A percentile compares a stretch with the other conserved stretches of the same genome.
phyloP scores from a whole-genome alignment of 2,113 vertebrate genomes.

The Cinclus mexicanus region DNA sequence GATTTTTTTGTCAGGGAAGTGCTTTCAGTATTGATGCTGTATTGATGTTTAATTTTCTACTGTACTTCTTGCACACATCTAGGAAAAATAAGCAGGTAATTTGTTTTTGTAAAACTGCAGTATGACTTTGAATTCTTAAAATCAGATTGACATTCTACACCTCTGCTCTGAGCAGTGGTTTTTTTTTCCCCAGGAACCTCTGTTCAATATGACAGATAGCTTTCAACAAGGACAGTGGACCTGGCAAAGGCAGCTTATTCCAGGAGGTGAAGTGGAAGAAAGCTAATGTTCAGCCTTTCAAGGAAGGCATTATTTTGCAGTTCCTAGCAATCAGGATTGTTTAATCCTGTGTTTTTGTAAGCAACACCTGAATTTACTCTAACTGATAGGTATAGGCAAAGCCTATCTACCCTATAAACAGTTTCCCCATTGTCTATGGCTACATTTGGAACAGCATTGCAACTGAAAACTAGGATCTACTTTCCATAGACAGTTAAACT shows the following conservation, averaged over 20 bases:
- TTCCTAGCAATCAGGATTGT: background rate
- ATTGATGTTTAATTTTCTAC: background rate
- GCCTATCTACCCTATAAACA: background rate
- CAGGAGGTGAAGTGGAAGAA: background rate
- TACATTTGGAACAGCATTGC: background rate
- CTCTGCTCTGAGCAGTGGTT: background rate
- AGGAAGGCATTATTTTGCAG: background rate
- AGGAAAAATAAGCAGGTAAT: background rate
- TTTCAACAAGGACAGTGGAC: background rate
- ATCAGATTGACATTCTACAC: background rate
- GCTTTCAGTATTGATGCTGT: background rate
- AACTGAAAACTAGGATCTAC: background rate
- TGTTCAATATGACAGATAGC: background rate
- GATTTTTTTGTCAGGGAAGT: background rate
- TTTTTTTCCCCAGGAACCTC: background rate
- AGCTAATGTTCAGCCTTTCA: background rate
- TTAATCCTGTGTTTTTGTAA: background rate
- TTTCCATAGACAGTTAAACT: background rate
- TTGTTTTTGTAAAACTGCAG: background rate
- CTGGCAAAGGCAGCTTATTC: background rate
- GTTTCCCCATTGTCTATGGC: background rate
- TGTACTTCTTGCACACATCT: background rate
- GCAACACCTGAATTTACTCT: background rate
- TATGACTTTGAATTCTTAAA: background rate
- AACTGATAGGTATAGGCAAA: background rate